Percentiles rank a stretch among this genome's conserved stretches.
Conservation (phyloP, 2,113 vertebrate species). For the Hydrochoerus hydrochaeris region DNA sequence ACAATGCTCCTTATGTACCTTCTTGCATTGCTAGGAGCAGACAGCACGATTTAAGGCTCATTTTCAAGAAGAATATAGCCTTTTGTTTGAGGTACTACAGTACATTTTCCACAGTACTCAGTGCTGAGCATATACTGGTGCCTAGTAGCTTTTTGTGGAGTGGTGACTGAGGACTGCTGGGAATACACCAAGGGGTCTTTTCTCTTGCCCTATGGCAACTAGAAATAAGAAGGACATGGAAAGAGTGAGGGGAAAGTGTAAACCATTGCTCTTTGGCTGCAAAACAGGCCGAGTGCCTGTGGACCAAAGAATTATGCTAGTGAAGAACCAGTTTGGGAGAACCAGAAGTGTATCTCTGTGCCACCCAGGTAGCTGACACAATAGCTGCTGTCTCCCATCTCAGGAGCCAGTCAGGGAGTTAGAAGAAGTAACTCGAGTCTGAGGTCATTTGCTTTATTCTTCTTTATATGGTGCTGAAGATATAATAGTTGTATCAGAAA, state of each 20-base stretch:
- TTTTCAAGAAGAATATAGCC: background rate
- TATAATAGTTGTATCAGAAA: constrained; percentile 21
- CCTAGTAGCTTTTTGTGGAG: background rate
- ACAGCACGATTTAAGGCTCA: background rate
- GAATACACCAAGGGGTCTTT: background rate
- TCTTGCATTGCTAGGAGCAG: constrained; percentile 4
- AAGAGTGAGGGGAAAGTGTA: background rate
- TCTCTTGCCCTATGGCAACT: background rate
- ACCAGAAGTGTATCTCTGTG: background rate
- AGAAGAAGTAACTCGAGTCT: background rate
- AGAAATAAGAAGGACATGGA: background rate
- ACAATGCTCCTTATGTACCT: background rate
- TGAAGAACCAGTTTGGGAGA: background rate
- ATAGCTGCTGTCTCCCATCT: background rate
- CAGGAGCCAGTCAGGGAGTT: background rate
- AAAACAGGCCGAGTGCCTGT: background rate
- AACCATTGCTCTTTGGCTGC: background rate
- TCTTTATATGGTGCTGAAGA: background rate
- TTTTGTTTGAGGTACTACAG: background rate
- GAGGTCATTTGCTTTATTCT: background rate
- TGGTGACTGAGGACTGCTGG: background rate
- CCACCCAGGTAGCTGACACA: background rate
- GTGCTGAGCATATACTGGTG: background rate
- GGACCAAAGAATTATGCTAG: background rate
- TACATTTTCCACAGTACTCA: background rate